phyloP scores from a whole-genome alignment of 2,888 invertebrate genomes.

The Thalpophila matura region DNA sequence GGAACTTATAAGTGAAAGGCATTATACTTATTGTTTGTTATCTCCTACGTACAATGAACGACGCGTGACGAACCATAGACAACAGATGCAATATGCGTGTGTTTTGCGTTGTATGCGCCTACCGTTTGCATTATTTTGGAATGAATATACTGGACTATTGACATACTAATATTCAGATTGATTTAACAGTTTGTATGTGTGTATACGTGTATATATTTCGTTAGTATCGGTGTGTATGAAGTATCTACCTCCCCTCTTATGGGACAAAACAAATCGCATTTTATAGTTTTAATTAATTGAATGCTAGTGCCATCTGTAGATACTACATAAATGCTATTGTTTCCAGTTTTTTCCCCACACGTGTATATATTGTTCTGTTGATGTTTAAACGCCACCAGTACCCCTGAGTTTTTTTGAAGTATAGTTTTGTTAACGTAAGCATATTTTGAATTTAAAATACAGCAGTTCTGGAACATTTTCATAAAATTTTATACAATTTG shows the following conservation, averaged over 20 bases:
- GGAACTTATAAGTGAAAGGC: too few species aligned
- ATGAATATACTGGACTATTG: conserved; percentile 62
- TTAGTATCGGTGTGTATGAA: conserved; percentile 47
- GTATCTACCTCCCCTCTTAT: conserved; percentile 19
- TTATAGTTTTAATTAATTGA: not conserved
- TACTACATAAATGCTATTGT: conserved; percentile 45
- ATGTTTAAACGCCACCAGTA: conserved; percentile 20
- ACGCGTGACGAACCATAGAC: conserved; percentile 18
- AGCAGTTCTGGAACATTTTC: too few species aligned
- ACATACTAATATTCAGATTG: conserved; percentile 52
- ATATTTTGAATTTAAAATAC: too few species aligned
- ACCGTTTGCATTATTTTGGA: conserved; percentile 63
- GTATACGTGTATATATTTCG: conserved; percentile 46
- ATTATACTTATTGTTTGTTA: too few species aligned
- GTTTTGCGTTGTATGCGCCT: conserved; percentile 53
- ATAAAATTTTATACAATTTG: too few species aligned
- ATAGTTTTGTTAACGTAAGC: too few species aligned
- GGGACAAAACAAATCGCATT: not conserved
- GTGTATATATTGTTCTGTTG: conserved; percentile 30
- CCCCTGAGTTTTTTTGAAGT: too few species aligned
- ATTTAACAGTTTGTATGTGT: conserved; percentile 59
- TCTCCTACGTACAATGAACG: too few species aligned
- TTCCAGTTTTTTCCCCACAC: conserved; percentile 26
- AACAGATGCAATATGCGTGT: conserved; percentile 54
- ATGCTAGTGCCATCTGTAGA: conserved; percentile 1